Evolutionary conservation across 2,888 invertebrate species (phyloP), one percentile per base, ranked within the genome.

Genomic region (Octodonta nipae): DNA sequence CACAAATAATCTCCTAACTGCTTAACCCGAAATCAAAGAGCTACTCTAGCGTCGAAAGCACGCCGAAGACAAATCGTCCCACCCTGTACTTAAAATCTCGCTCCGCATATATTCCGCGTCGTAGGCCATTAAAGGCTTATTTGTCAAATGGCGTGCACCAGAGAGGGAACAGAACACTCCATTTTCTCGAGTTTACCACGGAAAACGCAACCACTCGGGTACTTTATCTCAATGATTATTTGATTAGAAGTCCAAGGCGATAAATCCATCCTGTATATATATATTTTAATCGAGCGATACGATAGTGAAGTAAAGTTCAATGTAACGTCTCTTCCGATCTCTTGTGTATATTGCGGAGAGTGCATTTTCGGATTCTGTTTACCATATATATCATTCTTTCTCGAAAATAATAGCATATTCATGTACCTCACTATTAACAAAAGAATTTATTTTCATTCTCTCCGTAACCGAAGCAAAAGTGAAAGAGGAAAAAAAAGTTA

Each of bases 361-460:
- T 61, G 60, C 61, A 60, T 61, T 61, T 56, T 58, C 59, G 50
- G 59, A 59, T 61, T 55, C 60, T 60, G 57, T 61, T 61, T 61
- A 60, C 60, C 61, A 61, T 61, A 60, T 60, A 60, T 59, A 61
- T 60, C 61, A 61, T 58, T 59, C 60, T 58, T 62, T 55, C 63
- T 63, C 58, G 62, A 60, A 64, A 66, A 65, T 65, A 65, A 66
- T 64, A 65, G 65, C 66, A 54, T 57, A 65, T 63, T 61, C 66
- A 57, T 66, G 66, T 66, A 65, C 55, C 62, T 58, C 64, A 64
- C 64, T 65, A 66, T 66, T 65, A 65, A 64, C 59, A 61, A 61
- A 62, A 61, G 65, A 62, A 66, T 66, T 65, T 65, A 65, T 66
- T 65, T 65, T 65, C 66, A 65, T 66, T 65, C 58, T 47, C 52